These are phyloP conservation scores for Hippopotamyrus pictus DNA, from an alignment of 2,797 vertebrate genomes.

Conservation along the genomic window DNA sequence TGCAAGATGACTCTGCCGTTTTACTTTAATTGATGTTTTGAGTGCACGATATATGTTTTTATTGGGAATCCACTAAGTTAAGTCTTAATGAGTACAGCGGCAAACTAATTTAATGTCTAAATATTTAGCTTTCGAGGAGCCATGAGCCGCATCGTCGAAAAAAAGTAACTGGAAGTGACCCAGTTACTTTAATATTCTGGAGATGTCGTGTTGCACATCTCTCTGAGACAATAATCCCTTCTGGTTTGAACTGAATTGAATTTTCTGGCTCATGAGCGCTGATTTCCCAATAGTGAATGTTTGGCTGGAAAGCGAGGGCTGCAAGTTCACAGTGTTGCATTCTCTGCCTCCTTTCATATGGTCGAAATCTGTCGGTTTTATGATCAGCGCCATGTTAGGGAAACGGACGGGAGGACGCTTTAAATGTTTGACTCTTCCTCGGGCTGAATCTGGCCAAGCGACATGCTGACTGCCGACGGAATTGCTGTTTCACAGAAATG, in stretches of 20 bases:
- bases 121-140: conserved; percentile 1
- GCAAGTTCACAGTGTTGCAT: conserved; percentile 44
- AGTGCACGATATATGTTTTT: neutral
- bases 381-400: neutral
- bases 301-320: conserved; percentile 36
- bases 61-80: neutral
- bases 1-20: neutral
- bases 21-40: neutral
- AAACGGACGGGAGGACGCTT: neutral
- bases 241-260: conserved; percentile 48
- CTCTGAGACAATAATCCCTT: conserved; percentile 49
- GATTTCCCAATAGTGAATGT: conserved; percentile 40
- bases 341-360: conserved; percentile 34
- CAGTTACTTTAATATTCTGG: conserved; percentile 42
- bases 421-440: neutral
- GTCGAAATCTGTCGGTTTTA: conserved; percentile 37
- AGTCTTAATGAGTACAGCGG: neutral
- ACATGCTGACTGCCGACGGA: neutral
- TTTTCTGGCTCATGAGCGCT: conserved; percentile 46
- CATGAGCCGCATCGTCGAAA: conserved; percentile 28
- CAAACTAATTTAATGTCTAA: neutral
- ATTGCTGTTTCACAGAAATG: neutral
- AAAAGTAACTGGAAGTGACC: conserved; percentile 41
- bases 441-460: neutral
- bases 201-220: conserved; percentile 44